Evolutionary conservation across 2,113 vertebrate species (phyloP), one percentile per base, ranked within the genome.

Genomic region (Hystrix brachyura): DNA sequence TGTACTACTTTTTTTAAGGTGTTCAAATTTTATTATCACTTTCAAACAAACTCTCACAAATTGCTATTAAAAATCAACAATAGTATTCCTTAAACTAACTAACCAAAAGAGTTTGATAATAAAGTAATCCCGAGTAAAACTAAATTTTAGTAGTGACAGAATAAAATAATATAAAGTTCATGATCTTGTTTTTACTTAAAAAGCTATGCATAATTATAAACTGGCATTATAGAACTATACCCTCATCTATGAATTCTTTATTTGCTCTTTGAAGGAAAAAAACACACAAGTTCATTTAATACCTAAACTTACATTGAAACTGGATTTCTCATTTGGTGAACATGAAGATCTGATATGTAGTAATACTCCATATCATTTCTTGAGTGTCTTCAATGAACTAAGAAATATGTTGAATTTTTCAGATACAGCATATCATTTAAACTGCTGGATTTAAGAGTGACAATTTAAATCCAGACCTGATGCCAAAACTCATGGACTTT

Each of bases 41-140:
- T 90, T 83, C 57, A 90, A 94, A 89, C 72, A 91, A 93, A 94
- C 80, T 84, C 64, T 90, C 57, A 87, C 72, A 94, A 96, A 79
- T 32, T 57, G 60, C 78, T 87, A 11, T 65, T 64, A 76, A 64
- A 69, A 96, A 53, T 74, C 17, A 55, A 72, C 19, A 38, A 72
- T 1, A 71, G 10, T 19, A 60, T 72, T 71, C 27, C 78, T n/a
- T 55, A 95, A 94, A n/a, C 79, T 92, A 17, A 48, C 53, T 84
- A 90, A 67, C 59, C 38, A 57, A 51, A 87, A 23, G 64, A 80
- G 5, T 69, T 53, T 87, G 55, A 65, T 2, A 46, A 96, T 79
- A 48, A 96, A 87, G 15, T 79, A 64, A 29, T 87, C 5, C 34
- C 43, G 3, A 74, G 53, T 60, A 86, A 80, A 86, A 79, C 59